Base-by-base conservation (phyloP, 2,888 invertebrate species). In the Sinelater perroti region DNA sequence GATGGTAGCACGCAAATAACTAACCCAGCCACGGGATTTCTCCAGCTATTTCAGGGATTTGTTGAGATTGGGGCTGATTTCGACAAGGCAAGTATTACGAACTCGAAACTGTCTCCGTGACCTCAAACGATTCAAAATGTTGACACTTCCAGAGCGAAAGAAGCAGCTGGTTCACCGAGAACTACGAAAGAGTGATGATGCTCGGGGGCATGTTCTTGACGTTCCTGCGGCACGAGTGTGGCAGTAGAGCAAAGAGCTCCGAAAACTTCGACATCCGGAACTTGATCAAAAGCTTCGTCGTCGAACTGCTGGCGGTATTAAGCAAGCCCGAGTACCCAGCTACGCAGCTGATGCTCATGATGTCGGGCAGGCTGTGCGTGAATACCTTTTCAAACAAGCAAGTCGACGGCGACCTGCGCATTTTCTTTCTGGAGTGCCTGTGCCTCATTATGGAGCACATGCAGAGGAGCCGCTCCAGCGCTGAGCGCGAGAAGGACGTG, bases 291-390 rank as follows among this genome's bases (percentile, higher is more conserved):
- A 94, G 95, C 78, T 96, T 97, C 78, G 91, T 97, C 50, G 93
- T 95, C 73, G 97, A 98, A 81, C 80, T 98, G 35, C 82, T 97
- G 47, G 88, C 92, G 2, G 95, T 96, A 0, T 93, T 96, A 3
- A 95, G 97, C 77, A 95, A 94, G 76, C 97, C 97, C 0, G 95
- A 96, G 78, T 97, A 97, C 96, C 97, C 97, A 17, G 95, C 96
- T 8, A 92, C 97, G 26, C 97, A 97, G 74, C 78, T 97, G 62
- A 81, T 97, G 60, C 81, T 93, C n/a, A 91, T 91, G 70, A 80
- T 93, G 40, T 81, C 93, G 30, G 93, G 93, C 56, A 90, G 87
- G 40, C 83, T 91, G 76, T 78, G 91, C 68, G 91, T 84, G 13
- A 77, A 83, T 30, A 86, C 87, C 74, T 87, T 88, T 72, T 92